These are phyloP conservation scores for Manis pentadactyla DNA, from an alignment of 2,797 vertebrate genomes.

Conservation along the genomic window DNA sequence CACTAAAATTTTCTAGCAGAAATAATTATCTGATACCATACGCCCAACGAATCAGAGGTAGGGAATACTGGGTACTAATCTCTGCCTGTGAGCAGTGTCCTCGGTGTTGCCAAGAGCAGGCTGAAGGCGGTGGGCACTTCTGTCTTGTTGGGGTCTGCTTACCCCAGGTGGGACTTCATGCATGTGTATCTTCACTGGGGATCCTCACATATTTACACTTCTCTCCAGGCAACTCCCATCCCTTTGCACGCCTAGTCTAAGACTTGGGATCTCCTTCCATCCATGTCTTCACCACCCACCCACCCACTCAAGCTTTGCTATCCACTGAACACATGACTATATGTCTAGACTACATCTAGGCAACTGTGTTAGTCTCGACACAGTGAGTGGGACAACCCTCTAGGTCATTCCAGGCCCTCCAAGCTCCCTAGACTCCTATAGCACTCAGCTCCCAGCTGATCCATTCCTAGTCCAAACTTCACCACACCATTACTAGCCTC, in stretches of 20 bases:
- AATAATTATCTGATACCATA: not conserved
- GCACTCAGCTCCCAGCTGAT: not conserved
- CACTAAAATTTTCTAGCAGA: not conserved
- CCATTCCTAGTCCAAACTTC: not conserved
- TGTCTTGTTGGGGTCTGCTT: not conserved
- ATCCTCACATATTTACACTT: not conserved
- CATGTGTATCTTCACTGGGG: not conserved
- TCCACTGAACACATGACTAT: not conserved
- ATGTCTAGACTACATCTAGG: not conserved
- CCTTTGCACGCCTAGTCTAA: not conserved
- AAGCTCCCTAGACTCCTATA: not conserved
- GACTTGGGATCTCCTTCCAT: not conserved
- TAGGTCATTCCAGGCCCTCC: not conserved
- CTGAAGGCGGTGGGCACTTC: not conserved
- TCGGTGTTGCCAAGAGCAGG: not conserved
- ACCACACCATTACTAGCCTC: not conserved
- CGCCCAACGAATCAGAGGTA: not conserved
- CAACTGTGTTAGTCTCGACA: not conserved
- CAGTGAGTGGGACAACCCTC: not conserved
- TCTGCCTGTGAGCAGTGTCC: not conserved
- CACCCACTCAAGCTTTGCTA: not conserved
- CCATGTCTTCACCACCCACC: not conserved
- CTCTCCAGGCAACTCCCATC: not conserved
- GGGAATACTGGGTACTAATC: not conserved
- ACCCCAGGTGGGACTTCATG: not conserved